These are phyloP conservation scores for Plebejus argus DNA, from an alignment of 2,888 invertebrate species.

Conservation along the genomic window DNA sequence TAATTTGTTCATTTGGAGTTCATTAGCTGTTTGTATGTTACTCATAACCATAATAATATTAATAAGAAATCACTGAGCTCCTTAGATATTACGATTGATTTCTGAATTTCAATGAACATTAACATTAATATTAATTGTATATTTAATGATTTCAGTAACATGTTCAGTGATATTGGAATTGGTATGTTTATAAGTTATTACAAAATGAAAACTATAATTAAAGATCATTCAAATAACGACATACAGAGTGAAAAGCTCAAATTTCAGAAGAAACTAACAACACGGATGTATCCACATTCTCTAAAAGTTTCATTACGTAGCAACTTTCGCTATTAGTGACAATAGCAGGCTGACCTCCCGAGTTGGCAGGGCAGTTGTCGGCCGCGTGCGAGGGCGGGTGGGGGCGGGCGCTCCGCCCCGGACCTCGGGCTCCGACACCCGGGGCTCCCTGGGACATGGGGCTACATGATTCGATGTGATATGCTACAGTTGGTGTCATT, in stretches of 20 bases:
- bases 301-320: neutral
- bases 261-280: neutral
- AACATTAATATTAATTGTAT: too few species aligned
- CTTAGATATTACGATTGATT: too few species aligned
- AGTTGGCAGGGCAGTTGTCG: constrained; percentile 37
- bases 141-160: too few species aligned
- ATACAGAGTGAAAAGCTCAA: too few species aligned
- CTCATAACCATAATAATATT: neutral
- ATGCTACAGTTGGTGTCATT: constrained; percentile 18
- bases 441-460: constrained; percentile 48
- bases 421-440: constrained; percentile 62
- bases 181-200: too few species aligned
- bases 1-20: neutral
- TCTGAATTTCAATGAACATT: too few species aligned
- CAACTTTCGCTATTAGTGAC: constrained; percentile 36
- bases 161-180: too few species aligned
- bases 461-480: constrained; percentile 26
- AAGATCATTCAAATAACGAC: too few species aligned
- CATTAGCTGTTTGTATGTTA: neutral
- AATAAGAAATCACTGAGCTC: neutral
- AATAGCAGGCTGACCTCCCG: constrained; percentile 37
- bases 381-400: constrained; percentile 38
- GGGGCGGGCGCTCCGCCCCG: constrained; percentile 56
- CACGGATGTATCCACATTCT: neutral
- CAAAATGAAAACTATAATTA: neutral